Percentiles rank a stretch among this genome's conserved stretches.
Conservation (phyloP, 2,888 invertebrate species). For the Carabus problematicus region DNA sequence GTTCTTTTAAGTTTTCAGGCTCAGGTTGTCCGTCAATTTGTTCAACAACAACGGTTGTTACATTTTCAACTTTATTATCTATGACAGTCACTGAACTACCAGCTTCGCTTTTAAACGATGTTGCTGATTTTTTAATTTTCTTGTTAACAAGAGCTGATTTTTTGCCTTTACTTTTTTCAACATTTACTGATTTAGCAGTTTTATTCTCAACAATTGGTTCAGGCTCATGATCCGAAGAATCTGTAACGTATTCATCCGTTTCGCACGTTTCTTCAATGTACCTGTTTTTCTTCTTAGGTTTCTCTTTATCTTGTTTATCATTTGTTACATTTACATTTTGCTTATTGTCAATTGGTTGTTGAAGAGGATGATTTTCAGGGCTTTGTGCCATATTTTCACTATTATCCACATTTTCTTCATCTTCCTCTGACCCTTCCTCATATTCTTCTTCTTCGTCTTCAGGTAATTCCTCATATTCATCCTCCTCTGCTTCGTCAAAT, state of each 20-base stretch:
- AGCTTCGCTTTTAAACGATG: too few species aligned
- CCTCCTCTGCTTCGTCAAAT: conserved; percentile 55
- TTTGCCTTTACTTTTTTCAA: conserved; percentile 47
- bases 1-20: conserved; percentile 7
- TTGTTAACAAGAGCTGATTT: not conserved
- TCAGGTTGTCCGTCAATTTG: conserved; percentile 13
- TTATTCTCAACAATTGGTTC: conserved; percentile 34
- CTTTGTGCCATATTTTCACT: conserved; percentile 51
- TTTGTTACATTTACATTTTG: not conserved
- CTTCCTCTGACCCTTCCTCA: conserved; percentile 63
- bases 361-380: conserved; percentile 38
- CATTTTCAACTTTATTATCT: not conserved
- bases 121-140: not conserved
- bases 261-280: conserved; percentile 56
- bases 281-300: conserved; percentile 43
- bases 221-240: conserved; percentile 47
- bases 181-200: conserved; percentile 44
- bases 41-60: not conserved
- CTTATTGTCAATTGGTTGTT: conserved; percentile 19
- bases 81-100: not conserved
- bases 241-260: conserved; percentile 50
- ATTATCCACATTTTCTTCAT: conserved; percentile 53
- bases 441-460: conserved; percentile 51
- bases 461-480: conserved; percentile 58
- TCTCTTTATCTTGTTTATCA: conserved; percentile 25